Conservation (phyloP, 2,888 invertebrate genomes). For the Lottia scabra region DNA sequence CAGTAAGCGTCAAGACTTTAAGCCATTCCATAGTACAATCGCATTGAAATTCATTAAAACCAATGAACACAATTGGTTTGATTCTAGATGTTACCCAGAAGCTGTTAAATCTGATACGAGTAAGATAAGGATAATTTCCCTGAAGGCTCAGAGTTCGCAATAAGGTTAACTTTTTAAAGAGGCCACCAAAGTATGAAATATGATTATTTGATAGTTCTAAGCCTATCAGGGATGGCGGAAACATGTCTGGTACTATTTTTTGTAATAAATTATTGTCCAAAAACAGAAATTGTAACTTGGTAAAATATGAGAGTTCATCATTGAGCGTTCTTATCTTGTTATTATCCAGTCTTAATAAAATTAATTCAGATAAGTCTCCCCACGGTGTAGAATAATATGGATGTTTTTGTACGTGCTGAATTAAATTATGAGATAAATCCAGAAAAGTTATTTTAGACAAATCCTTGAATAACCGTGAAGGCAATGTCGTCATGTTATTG, state of each 20-base stretch:
- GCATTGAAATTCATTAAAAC: not conserved
- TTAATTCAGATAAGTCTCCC: not conserved
- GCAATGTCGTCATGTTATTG: slow-evolving; percentile 37
- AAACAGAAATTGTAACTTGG: not conserved
- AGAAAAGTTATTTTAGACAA: not conserved
- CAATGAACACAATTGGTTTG: not conserved
- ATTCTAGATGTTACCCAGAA: not conserved
- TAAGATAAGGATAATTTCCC: not conserved
- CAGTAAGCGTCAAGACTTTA: not conserved
- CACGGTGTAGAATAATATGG: not conserved
- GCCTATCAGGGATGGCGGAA: not conserved
- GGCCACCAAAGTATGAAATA: not conserved
- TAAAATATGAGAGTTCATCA: not conserved
- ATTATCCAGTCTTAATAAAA: not conserved
- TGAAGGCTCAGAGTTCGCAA: not conserved
- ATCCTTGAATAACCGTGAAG: not conserved
- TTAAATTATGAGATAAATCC: not conserved
- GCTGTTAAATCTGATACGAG: not conserved
- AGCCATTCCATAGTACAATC: not conserved
- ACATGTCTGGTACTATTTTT: not conserved
- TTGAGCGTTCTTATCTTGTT: not conserved
- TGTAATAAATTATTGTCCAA: not conserved
- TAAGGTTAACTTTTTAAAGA: not conserved
- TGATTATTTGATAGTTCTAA: not conserved
- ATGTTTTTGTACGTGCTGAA: not conserved